phyloP scores from a whole-genome alignment of 2,888 invertebrate genomes.

The Lottia gigantea region DNA sequence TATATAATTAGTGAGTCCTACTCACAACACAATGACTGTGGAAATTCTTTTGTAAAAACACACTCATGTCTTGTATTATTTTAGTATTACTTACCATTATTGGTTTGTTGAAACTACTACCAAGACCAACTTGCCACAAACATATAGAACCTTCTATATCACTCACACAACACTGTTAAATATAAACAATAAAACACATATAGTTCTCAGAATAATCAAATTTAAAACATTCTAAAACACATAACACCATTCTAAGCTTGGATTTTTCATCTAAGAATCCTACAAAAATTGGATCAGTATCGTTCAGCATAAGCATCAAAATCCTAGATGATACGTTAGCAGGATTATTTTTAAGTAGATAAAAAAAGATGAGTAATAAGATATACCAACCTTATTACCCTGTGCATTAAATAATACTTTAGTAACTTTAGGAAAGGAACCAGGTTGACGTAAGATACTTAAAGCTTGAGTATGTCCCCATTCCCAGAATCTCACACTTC shows the following conservation, averaged over 20 bases:
- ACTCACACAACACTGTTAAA: conserved; percentile 87
- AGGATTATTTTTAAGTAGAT: too few species aligned
- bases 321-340: too few species aligned
- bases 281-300: too few species aligned
- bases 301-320: too few species aligned
- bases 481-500: conserved; percentile 88
- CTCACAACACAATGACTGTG: too few species aligned
- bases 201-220: background rate
- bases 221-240: background rate
- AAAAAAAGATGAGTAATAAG: too few species aligned
- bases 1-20: too few species aligned
- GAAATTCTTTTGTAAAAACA: too few species aligned
- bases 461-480: conserved; percentile 82
- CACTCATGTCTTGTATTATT: too few species aligned
- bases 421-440: conserved; percentile 77
- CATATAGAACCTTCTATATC: conserved; percentile 97
- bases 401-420: conserved; percentile 95
- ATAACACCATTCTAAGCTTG: background rate
- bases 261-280: too few species aligned
- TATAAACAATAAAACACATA: background rate
- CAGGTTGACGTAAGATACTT: conserved; percentile 60
- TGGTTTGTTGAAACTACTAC: conserved; percentile 67
- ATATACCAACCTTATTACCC: conserved; percentile 81
- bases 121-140: conserved; percentile 74
- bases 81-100: conserved; percentile 65